These are phyloP conservation scores for Yasuhikotakia modesta DNA, from an alignment of 2,797 vertebrate genomes.

Conservation along the genomic window DNA sequence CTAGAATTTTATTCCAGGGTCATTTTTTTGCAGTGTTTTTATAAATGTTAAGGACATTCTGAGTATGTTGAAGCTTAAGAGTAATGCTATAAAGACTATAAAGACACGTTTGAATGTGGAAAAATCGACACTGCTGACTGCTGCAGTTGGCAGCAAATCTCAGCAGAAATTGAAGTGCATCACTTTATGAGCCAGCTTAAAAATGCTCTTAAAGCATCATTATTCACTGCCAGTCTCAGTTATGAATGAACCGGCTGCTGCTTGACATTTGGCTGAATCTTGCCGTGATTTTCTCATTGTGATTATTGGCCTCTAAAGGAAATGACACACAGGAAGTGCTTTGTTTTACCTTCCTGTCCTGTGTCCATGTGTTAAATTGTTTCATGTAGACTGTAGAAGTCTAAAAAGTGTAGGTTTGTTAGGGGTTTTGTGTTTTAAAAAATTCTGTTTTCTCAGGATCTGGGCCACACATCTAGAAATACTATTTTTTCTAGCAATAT, in stretches of 20 bases:
- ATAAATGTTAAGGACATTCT: too few relatives aligned
- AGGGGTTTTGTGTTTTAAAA: too few relatives aligned
- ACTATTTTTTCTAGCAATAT: too few relatives aligned
- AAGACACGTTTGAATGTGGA: too few relatives aligned
- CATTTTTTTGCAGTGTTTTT: neutral
- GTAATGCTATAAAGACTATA: too few relatives aligned
- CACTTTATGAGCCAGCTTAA: constrained; percentile 23
- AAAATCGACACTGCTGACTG: neutral
- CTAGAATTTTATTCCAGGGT: neutral
- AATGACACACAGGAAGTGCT: constrained; percentile 23
- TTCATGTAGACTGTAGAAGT: constrained; percentile 2
- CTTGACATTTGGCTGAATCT: constrained; percentile 14
- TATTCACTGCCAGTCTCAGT: constrained; percentile 9
- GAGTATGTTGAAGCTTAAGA: too few relatives aligned
- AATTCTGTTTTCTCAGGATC: too few relatives aligned
- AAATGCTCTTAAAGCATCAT: constrained; percentile 7
- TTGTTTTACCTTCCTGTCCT: neutral
- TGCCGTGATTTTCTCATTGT: constrained; percentile 1
- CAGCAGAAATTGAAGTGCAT: constrained; percentile 32
- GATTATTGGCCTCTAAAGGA: constrained; percentile 1
- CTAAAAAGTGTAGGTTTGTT: too few relatives aligned
- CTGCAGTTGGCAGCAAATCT: constrained; percentile 5
- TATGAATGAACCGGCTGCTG: constrained; percentile 6
- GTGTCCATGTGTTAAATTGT: constrained; percentile 1
- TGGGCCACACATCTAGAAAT: too few relatives aligned